These are phyloP conservation scores for Julus scandinavius DNA, from an alignment of 2,888 invertebrate genomes.

Conservation along the genomic window DNA sequence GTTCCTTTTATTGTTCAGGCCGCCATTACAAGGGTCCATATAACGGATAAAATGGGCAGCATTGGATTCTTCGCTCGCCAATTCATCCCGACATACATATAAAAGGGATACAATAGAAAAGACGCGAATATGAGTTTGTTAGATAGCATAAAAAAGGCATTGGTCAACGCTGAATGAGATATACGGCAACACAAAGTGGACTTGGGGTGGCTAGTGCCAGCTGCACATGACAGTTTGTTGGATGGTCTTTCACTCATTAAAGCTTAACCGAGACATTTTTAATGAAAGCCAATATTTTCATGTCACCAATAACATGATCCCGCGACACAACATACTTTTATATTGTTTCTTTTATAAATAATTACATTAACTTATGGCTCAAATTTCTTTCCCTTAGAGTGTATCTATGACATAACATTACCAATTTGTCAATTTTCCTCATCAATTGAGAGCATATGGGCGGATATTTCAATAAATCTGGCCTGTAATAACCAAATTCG, in stretches of 20 bases:
- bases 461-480: neutral
- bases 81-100: slow-evolving; percentile 21
- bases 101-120: slow-evolving; percentile 18
- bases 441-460: neutral
- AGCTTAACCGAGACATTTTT: slow-evolving; percentile 28
- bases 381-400: neutral
- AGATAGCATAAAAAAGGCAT: slow-evolving; percentile 41
- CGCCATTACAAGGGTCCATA: neutral
- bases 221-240: neutral
- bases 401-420: neutral
- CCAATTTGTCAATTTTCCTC: slow-evolving; percentile 43
- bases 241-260: slow-evolving; percentile 38
- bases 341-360: slow-evolving; percentile 6
- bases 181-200: slow-evolving; percentile 30
- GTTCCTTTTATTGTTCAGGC: slow-evolving; percentile 15
- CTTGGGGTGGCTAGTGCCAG: neutral
- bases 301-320: slow-evolving; percentile 29
- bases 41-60: neutral
- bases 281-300: slow-evolving; percentile 32
- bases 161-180: slow-evolving; percentile 21
- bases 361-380: slow-evolving; percentile 28
- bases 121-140: slow-evolving; percentile 28
- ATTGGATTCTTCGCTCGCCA: slow-evolving; percentile 36
- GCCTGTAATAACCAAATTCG: neutral
- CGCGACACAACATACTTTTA: neutral